Conservation (phyloP, 2,113 vertebrate genomes). For the western clawed frog (Xenopus tropicalis) region DNA sequence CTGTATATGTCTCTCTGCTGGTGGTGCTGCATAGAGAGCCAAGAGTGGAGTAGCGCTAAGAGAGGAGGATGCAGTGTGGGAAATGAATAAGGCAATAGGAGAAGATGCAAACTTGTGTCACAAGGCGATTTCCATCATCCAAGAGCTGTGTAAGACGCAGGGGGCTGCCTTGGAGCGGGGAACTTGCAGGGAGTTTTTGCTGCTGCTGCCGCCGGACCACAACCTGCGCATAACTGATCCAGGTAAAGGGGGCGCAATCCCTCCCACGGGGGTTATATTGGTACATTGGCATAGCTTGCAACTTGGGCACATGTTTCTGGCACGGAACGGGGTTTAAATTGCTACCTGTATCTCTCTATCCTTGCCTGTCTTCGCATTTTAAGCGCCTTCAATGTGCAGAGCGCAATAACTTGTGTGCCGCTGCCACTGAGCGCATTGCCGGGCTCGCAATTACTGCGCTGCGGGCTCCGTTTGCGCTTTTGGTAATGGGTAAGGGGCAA, state of each 20-base stretch:
- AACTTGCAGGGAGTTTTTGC: constrained; percentile 61
- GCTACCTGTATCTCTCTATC: too few relatives aligned
- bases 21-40: constrained; percentile 35
- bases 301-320: too few relatives aligned
- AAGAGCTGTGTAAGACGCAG: constrained; percentile 58
- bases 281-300: too few relatives aligned
- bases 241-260: constrained; percentile 54
- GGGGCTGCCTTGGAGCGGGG: constrained; percentile 59
- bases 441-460: too few relatives aligned
- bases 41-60: constrained; percentile 24
- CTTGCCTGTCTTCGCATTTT: too few relatives aligned
- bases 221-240: constrained; percentile 59
- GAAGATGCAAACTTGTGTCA: constrained; percentile 55
- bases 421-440: too few relatives aligned
- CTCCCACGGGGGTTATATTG: too few relatives aligned
- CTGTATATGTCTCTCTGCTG: not conserved
- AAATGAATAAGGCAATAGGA: constrained; percentile 58
- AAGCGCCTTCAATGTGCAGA: too few relatives aligned
- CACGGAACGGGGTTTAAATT: too few relatives aligned
- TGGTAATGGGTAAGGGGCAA: too few relatives aligned
- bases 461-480: too few relatives aligned
- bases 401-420: too few relatives aligned
- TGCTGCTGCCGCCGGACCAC: constrained; percentile 56
- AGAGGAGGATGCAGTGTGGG: constrained; percentile 57
- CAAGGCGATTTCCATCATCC: constrained; percentile 59